A percentile compares a stretch with the other conserved stretches of the same genome.
Conservation (phyloP, 2,888 invertebrate genomes). For the Polymixis lichenea region DNA sequence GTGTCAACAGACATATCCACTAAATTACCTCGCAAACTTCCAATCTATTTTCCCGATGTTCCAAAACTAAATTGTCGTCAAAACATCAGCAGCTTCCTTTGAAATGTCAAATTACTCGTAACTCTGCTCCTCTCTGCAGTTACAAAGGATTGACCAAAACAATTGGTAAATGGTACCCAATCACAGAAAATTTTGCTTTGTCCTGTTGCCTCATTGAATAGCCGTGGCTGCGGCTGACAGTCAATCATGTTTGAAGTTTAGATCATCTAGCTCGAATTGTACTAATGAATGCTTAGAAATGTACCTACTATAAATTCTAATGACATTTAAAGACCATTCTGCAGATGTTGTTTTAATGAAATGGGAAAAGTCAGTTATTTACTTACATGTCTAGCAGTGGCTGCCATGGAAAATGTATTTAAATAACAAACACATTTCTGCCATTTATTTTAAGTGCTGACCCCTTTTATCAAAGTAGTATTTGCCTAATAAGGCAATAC, state of each 20-base stretch:
- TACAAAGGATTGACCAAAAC: conserved; percentile 37
- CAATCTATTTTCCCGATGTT: neutral
- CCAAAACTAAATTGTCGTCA: neutral
- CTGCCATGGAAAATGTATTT: neutral
- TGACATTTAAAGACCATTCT: neutral
- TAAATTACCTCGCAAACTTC: neutral
- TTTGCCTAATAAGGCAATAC: neutral
- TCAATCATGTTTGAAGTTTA: conserved; percentile 41
- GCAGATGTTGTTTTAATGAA: neutral
- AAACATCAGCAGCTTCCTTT: neutral
- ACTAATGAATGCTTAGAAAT: neutral
- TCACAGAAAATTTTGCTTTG: conserved; percentile 44
- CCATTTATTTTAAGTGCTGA: neutral
- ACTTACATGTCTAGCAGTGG: neutral
- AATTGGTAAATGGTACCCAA: conserved; percentile 35
- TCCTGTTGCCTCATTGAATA: conserved; percentile 18
- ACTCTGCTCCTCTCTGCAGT: neutral
- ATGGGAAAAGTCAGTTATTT: neutral
- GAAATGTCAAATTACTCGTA: neutral
- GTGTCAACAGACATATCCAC: neutral
- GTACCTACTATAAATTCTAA: neutral
- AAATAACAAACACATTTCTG: neutral
- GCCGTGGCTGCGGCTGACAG: conserved; percentile 35
- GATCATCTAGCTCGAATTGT: conserved; percentile 21
- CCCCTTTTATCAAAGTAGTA: neutral